phyloP scores from a whole-genome alignment of 2,113 vertebrate species.

The Indicator indicator region DNA sequence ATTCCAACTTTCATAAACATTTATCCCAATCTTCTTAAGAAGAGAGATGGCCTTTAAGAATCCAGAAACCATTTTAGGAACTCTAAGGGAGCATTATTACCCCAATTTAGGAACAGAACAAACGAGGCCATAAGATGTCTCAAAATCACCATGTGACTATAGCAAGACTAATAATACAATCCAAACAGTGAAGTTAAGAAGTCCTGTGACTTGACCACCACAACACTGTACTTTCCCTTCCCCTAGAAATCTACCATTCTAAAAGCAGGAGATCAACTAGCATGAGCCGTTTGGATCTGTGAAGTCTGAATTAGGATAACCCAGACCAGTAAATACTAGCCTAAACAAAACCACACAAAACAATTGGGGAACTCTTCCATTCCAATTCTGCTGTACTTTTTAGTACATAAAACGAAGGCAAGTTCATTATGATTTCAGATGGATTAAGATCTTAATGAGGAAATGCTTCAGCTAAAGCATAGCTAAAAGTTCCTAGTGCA shows the following conservation, averaged over 20 bases:
- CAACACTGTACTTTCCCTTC: neutral
- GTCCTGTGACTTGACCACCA: neutral
- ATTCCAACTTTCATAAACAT: neutral
- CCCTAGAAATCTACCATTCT: constrained; percentile 49
- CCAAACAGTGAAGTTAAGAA: neutral
- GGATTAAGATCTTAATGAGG: neutral
- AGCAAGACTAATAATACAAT: neutral
- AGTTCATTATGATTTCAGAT: neutral
- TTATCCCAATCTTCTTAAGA: neutral
- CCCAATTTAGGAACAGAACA: neutral
- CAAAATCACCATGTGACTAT: neutral
- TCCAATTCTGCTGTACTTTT: neutral
- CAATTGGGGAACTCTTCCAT: neutral
- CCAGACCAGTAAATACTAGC: neutral
- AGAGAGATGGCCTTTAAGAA: neutral
- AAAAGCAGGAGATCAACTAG: constrained; percentile 27
- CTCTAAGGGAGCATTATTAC: neutral
- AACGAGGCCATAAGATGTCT: neutral
- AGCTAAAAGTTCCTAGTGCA: neutral
- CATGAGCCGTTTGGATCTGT: neutral
- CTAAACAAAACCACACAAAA: constrained; percentile 31
- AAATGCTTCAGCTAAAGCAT: neutral
- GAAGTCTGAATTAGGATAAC: neutral
- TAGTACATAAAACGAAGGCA: neutral
- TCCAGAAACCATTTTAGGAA: neutral